Evolutionary conservation across 1,140 invertebrate species (phyloP), one percentile per base, ranked within the genome.

Genomic region (Lutraria rhynchaena): DNA sequence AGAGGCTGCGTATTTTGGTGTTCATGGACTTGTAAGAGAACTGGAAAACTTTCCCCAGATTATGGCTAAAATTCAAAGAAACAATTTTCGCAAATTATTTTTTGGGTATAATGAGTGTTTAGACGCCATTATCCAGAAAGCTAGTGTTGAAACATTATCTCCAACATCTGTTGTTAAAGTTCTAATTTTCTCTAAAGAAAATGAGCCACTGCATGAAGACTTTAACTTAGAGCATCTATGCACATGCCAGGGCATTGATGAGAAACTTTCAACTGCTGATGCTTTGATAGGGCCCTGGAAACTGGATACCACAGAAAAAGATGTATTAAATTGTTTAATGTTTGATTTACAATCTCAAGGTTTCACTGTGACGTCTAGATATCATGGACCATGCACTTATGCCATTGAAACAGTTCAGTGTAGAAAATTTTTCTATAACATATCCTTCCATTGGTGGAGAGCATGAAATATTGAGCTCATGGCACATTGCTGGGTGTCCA

Each of bases 1-100:
- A 29, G 88, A 89, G 35, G 89, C 89, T 4, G 67, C 74, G 0
- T 90, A 90, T 55, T 90, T 88, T 80, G 89, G 88, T 24, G 63
- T 90, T 11, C 61, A 85, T 37, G 85, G 87, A 24, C 74, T 90
- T 33, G 70, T 83, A 29, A 83, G 87, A 33, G 81, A 86, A 41
- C 73, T 90, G n/a, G 86, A 89, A 75, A 73, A 73, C 31, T 75
- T 67, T 37, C 88, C 88, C 3, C 27, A 71, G 5, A 83, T 89
- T 4, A 57, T 88, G 27, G 81, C 81, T 15, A 75, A 71, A 73
- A 84, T 86, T 33, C 86, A 87, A 49, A 83, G 83, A 57, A 83
- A 88, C 33, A 83, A 80, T 37, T 86, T 84, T 51, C 57, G 83
- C 49, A 53, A 73, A 7, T 76, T 82, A 55, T 87, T 86, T 63